Conservation (phyloP, 2,113 vertebrate species). For the Dasyornis broadbenti region DNA sequence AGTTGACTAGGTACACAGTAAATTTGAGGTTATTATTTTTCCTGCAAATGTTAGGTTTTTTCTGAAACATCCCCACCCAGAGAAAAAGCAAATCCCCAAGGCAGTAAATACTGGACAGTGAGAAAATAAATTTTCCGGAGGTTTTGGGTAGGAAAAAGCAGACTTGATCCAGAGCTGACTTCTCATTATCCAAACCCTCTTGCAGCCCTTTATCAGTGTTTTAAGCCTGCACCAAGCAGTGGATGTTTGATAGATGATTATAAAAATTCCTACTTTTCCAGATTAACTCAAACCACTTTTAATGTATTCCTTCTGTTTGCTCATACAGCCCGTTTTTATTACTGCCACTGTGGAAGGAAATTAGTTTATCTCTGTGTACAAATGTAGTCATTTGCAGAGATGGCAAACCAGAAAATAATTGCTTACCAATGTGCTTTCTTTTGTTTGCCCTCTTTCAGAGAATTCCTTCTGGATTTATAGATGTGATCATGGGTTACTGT, state of each 20-base stretch:
- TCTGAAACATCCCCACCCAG: not conserved
- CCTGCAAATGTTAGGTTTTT: not conserved
- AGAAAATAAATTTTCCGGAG: not conserved
- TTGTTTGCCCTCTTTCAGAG: not conserved
- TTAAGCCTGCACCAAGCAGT: not conserved
- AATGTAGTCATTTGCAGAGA: constrained; percentile 2
- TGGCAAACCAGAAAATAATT: constrained; percentile 3
- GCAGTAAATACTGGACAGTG: not conserved
- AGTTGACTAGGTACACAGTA: not conserved
- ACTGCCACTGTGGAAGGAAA: not conserved
- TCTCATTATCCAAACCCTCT: not conserved
- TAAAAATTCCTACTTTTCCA: constrained; percentile 11
- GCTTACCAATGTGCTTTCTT: not conserved
- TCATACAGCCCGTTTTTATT: not conserved
- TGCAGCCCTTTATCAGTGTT: not conserved
- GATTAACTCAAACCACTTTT: constrained; percentile 5
- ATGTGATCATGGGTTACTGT: not conserved
- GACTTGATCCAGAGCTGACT: not conserved
- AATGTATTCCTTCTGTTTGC: constrained; percentile 29
- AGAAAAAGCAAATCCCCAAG: not conserved
- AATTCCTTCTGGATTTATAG: not conserved
- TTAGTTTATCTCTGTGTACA: constrained; percentile 22
- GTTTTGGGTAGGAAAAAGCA: not conserved
- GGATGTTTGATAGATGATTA: not conserved
- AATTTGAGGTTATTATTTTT: not conserved